Evolutionary conservation across 2,888 invertebrate species (phyloP).

Genomic region (Nomada ruficornis): DNA sequence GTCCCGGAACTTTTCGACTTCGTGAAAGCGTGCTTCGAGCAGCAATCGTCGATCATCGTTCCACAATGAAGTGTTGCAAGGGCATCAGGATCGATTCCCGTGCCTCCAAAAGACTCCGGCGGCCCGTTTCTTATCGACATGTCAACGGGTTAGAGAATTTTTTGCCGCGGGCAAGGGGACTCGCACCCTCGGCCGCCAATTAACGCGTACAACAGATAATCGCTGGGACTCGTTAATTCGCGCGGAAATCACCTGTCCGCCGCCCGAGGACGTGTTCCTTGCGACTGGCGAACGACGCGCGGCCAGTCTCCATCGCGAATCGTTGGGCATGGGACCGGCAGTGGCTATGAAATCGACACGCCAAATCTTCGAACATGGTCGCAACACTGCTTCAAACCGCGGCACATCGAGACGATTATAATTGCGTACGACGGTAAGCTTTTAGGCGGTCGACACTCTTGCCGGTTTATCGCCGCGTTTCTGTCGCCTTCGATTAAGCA

Average conservation of each 20-base stretch:
- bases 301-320: constrained; percentile 45
- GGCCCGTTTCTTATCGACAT: constrained; percentile 8
- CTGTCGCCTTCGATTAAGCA: not conserved
- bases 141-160: constrained; percentile 19
- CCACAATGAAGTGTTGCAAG: not conserved
- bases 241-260: constrained; percentile 71
- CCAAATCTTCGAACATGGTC: constrained; percentile 37
- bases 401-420: constrained; percentile 27
- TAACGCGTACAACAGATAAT: constrained; percentile 65
- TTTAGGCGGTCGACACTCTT: constrained; percentile 19
- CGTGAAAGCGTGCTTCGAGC: not conserved
- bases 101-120: not conserved
- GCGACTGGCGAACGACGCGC: constrained; percentile 27
- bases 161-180: not conserved
- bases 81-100: not conserved
- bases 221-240: constrained; percentile 71
- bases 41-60: constrained; percentile 35
- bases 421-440: constrained; percentile 43
- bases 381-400: constrained; percentile 16
- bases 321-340: constrained; percentile 30
- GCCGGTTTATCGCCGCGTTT: not conserved
- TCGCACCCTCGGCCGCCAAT: constrained; percentile 33
- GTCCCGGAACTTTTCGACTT: not conserved
- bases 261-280: constrained; percentile 40
- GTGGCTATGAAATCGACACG: constrained; percentile 44